Conservation (phyloP, 2,113 vertebrate species). For the Pogonocichla stellata region DNA sequence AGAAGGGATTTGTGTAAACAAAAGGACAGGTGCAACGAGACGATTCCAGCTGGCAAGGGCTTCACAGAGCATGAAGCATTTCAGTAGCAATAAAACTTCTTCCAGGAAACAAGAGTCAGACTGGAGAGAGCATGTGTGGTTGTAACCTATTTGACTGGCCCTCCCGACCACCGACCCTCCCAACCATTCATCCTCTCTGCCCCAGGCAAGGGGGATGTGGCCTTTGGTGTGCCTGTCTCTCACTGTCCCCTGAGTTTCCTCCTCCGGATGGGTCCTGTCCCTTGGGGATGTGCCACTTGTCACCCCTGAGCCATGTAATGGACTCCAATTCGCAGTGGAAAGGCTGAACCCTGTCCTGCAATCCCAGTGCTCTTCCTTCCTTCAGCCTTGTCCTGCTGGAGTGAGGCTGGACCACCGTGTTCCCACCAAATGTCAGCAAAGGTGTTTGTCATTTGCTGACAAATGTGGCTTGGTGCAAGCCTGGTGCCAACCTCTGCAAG, state of each 20-base stretch:
- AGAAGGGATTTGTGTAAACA: constrained; percentile 91
- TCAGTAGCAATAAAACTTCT: constrained; percentile 77
- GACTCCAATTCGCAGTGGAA: background rate
- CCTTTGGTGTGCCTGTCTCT: background rate
- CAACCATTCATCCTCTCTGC: background rate
- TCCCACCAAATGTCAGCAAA: background rate
- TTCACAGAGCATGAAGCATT: constrained; percentile 69
- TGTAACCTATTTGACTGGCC: background rate
- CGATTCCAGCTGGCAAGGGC: constrained; percentile 76
- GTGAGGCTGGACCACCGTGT: background rate
- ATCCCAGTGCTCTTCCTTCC: background rate
- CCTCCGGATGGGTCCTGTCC: background rate
- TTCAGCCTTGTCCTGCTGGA: background rate
- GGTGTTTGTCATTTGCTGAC: background rate
- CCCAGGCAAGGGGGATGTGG: too few relatives aligned
- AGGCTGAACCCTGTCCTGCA: background rate
- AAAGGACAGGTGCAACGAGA: constrained; percentile 82
- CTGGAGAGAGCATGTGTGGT: background rate
- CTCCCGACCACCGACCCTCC: background rate
- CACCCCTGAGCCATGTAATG: background rate
- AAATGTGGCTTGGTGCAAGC: background rate
- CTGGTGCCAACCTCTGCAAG: background rate
- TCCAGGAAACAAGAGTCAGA: constrained; percentile 61
- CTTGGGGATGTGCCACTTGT: background rate
- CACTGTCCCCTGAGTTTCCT: background rate